Conservation (phyloP, 2,797 vertebrate genomes). For the Podarcis lilfordi region DNA sequence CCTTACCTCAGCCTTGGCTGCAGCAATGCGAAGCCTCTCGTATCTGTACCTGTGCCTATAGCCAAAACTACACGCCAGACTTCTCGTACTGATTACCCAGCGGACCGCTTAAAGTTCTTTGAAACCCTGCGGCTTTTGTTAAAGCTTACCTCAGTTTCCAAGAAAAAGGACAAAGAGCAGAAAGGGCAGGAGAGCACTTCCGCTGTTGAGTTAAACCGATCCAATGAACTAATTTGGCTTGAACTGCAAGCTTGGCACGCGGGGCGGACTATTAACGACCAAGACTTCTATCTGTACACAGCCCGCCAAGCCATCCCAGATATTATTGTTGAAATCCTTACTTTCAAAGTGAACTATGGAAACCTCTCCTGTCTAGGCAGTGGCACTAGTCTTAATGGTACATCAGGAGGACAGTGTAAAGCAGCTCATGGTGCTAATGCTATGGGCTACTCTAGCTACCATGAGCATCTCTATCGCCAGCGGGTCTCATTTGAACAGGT, state of each 20-base stretch:
- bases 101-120: constrained; percentile 98
- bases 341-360: constrained; percentile 95
- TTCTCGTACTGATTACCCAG: constrained; percentile 95
- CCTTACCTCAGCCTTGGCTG: constrained; percentile 98
- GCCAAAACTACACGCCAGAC: constrained; percentile 93
- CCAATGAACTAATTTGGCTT: constrained; percentile 96
- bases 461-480: constrained; percentile 92
- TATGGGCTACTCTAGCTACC: constrained; percentile 81
- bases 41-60: constrained; percentile 90
- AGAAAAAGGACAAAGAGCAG: constrained; percentile 99
- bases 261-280: constrained; percentile 90
- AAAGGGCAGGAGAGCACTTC: constrained; percentile 92
- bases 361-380: constrained; percentile 73
- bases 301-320: constrained; percentile 97
- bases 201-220: constrained; percentile 90
- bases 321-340: constrained; percentile 94
- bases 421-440: constrained; percentile 74
- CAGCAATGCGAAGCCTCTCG: constrained; percentile 91
- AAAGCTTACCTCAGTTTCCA: constrained; percentile 98
- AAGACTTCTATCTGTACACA: constrained; percentile 94
- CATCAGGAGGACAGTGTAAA: constrained; percentile 69
- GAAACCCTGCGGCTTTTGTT: constrained; percentile 96
- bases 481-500: constrained; percentile 96
- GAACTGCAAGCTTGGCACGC: constrained; percentile 99
- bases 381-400: constrained; percentile 80